Evolutionary conservation across 2,797 vertebrate species (phyloP), one percentile per base, ranked within the genome.

Genomic region (Hypotaenidia okinawae): DNA sequence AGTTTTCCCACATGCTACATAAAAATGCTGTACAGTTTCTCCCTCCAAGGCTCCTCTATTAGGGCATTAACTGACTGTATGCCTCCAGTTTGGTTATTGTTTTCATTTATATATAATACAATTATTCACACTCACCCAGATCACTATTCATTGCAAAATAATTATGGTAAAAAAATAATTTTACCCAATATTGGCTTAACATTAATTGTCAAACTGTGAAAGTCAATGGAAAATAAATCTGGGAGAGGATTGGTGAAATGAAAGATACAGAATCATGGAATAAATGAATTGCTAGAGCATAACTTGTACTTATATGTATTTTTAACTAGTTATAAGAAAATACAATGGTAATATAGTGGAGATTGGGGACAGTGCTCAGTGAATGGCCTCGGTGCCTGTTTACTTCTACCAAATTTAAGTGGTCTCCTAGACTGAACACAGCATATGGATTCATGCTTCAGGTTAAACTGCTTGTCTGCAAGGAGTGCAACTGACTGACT

Each of bases 1-100:
- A 62, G 91, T 97, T 96, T 95, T 95, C 94, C 96, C 97, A 97
- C 87, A 72, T 97, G 97, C 92, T 97, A 68, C 94, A 91, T 97
- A 94, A 97, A 97, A 97, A 93, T 92, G 81, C 91, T 92, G 84
- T 94, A 68, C 94, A 93, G 92, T 95, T 97, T 93, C 94, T 95
- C 82, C 86, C 93, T 95, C 93, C 87, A 93, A 92, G 92, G 77
- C 96, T 96, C 81, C 83, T 81, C 77, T 85, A 55, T 92, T 55
- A 94, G 89, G 79, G 88, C 86, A 92, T 70, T 89, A 94, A 89
- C 95, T 96, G 90, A 73, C 87, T 97, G 61, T 82, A 68, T 89
- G 80, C 76, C 73, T 97, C 94, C 41, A 37, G 47, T 92, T 94
- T 91, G 85, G 79, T 96, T 93, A 72, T 94, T 97, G 93, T 91